Evolutionary conservation across 2,888 invertebrate species (phyloP).

Genomic region (Chorisops tibialis): DNA sequence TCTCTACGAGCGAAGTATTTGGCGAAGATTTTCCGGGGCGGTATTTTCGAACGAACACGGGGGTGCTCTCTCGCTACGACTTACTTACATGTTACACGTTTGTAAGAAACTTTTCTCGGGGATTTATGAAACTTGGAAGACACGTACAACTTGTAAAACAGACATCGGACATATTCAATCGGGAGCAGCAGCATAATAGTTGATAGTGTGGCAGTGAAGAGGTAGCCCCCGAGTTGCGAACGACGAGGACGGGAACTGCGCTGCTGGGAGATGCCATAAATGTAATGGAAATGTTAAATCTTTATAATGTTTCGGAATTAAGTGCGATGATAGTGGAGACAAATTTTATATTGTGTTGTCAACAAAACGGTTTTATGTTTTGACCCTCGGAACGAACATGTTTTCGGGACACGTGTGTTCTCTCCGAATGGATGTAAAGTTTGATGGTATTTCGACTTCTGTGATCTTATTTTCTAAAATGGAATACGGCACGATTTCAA

Average conservation of each 20-base stretch:
- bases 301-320: slow-evolving; percentile 22
- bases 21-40: too few relatives aligned
- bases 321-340: slow-evolving; percentile 21
- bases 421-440: neutral
- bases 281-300: slow-evolving; percentile 27
- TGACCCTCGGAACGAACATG: slow-evolving; percentile 13
- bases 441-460: too few relatives aligned
- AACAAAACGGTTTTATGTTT: slow-evolving; percentile 26
- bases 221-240: neutral
- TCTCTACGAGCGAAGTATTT: too few relatives aligned
- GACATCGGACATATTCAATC: slow-evolving; percentile 37
- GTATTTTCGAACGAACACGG: too few relatives aligned
- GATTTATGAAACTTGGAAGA: slow-evolving; percentile 32
- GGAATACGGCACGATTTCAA: too few relatives aligned
- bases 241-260: slow-evolving; percentile 4
- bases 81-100: neutral
- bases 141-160: slow-evolving; percentile 47
- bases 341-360: slow-evolving; percentile 23
- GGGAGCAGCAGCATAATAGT: slow-evolving; percentile 13
- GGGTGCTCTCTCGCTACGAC: too few relatives aligned
- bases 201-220: neutral
- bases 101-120: slow-evolving; percentile 20
- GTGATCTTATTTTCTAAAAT: too few relatives aligned
- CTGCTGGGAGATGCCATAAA: slow-evolving; percentile 24
- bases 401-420: slow-evolving; percentile 1